These are phyloP conservation scores for Erythrolamprus reginae DNA, from an alignment of 2,113 vertebrate species.

Conservation along the genomic window DNA sequence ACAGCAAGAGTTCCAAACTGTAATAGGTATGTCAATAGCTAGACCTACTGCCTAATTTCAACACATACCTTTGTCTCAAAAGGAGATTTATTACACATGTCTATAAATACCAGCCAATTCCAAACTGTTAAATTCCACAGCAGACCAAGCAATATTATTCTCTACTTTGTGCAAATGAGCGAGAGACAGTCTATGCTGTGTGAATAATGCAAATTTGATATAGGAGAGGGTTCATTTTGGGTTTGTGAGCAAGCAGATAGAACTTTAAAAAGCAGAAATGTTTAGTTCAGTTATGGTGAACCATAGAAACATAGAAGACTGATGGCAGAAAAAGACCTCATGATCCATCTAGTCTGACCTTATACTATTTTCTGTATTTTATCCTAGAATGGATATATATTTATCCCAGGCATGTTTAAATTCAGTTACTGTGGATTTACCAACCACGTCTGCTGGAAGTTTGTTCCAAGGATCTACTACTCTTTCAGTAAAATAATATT, in stretches of 20 bases:
- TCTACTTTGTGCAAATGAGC: background rate
- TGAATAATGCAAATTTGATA: background rate
- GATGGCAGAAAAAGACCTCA: no score
- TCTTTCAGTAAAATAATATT: no score
- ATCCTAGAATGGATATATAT: no score
- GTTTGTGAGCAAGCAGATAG: background rate
- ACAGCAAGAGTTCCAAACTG: slow-evolving; percentile 13
- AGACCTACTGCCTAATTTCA: slow-evolving; percentile 17
- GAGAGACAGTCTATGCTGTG: background rate
- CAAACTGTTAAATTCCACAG: slow-evolving; percentile 6
- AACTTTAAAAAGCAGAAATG: background rate
- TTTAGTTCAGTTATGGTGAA: no score
- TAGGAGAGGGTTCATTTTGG: background rate
- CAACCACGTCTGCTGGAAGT: no score
- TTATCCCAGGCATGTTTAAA: no score
- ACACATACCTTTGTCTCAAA: background rate
- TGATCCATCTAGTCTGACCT: no score
- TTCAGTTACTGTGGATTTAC: no score
- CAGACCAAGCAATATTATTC: slow-evolving; percentile 10
- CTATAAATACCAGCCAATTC: slow-evolving; percentile 16
- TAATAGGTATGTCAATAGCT: slow-evolving; percentile 12
- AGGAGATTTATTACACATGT: background rate
- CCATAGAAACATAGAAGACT: no score
- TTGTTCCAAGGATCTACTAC: no score
- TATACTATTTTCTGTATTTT: no score